Conservation (phyloP, 2,888 invertebrate genomes). For the Urechis unicinctus region DNA sequence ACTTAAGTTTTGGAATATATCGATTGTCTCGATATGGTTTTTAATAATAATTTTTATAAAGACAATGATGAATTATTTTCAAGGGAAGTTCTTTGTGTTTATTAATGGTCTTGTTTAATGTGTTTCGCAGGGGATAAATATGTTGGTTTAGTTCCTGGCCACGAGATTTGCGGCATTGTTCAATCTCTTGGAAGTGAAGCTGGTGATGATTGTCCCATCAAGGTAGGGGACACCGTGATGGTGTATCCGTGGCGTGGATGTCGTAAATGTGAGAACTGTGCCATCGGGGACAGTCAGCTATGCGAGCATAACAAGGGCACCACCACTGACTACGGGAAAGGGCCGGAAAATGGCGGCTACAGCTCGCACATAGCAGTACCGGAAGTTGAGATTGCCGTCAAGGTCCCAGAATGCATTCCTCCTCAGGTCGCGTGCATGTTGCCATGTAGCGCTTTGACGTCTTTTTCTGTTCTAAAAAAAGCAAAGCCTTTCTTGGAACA, state of each 20-base stretch:
- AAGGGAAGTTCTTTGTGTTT: too few species aligned
- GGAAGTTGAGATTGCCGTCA: conserved; percentile 7
- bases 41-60: too few species aligned
- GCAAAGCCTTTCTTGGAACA: conserved; percentile 8
- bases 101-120: too few species aligned
- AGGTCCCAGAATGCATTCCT: conserved; percentile 12
- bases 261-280: conserved; percentile 14
- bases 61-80: too few species aligned
- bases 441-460: conserved; percentile 10
- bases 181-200: conserved; percentile 9
- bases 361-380: conserved; percentile 8
- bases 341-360: conserved; percentile 3
- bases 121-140: conserved; percentile 1
- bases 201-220: conserved; percentile 2
- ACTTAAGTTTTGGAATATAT: too few species aligned
- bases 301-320: conserved; percentile 8
- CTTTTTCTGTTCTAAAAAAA: conserved; percentile 9
- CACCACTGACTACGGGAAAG: conserved; percentile 4
- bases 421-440: conserved; percentile 14
- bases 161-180: conserved; percentile 15
- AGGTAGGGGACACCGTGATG: conserved; percentile 14
- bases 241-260: conserved; percentile 17
- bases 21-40: too few species aligned
- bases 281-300: conserved; percentile 5
- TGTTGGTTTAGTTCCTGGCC: conserved; percentile 10